Evolutionary conservation across 2,888 invertebrate species (phyloP), one percentile per base, ranked within the genome.

Genomic region (Acrocyrtus sp.): DNA sequence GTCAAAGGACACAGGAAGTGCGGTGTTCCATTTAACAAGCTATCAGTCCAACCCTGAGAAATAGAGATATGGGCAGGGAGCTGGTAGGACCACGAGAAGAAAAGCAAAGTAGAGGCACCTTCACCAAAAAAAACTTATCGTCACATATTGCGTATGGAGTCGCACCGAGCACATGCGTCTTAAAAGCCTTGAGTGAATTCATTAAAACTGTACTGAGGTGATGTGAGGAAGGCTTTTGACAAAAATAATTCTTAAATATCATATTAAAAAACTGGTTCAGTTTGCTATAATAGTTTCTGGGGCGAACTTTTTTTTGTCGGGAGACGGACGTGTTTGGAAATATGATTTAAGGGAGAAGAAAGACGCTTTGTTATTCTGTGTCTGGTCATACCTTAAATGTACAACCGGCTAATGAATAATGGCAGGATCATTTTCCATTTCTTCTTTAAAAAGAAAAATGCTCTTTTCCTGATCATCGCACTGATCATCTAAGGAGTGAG

Each of bases 271-370:
- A 70, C 70, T 70, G 63, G 70, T 70, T 70, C 63, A 69, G 67
- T 48, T 27, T 50, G 39, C n/a, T n/a, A n/a, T n/a, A n/a, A n/a
- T n/a, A n/a, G n/a, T n/a, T n/a, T n/a, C n/a, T n/a, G n/a, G n/a
- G n/a, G n/a, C n/a, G n/a, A n/a, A n/a, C n/a, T n/a, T n/a, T n/a
- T n/a, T n/a, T n/a, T n/a, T n/a, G n/a, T n/a, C n/a, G n/a, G 17
- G 66, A 48, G 61, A 51, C 57, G 70, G 63, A 72, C 72, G 72
- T 72, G 72, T 72, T 65, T 72, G 51, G 72, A 72, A 72, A 72
- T 72, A 72, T 72, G 72, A 72, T 72, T 72, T 72, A 72, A 63
- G 53, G 63, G 58, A 58, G 62, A 63, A 53, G 17, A 15, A 22
- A 43, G 26, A 53, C 63, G 43, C 53, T 39, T 58, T 21, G 34